Conservation (phyloP, 2,113 vertebrate genomes). For the Alexandromys fortis region DNA sequence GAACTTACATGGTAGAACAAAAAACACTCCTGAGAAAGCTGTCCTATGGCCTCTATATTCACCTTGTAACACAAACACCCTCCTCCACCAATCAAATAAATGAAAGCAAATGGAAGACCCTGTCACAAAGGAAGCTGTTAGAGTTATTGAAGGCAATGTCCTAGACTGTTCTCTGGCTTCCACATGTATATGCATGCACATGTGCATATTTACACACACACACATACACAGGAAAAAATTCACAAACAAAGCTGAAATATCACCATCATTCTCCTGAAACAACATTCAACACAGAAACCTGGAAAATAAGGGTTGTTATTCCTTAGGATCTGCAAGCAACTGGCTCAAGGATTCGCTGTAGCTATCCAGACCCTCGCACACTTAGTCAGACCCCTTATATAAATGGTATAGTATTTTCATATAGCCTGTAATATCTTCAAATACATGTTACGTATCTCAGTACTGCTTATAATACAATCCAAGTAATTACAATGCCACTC, state of each 20-base stretch:
- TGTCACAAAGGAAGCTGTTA: not conserved
- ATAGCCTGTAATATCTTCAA: not conserved
- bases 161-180: not conserved
- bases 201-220: not conserved
- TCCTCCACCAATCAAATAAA: not conserved
- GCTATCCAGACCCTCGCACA: not conserved
- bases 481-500: not conserved
- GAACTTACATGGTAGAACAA: not conserved
- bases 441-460: not conserved
- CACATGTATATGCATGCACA: not conserved
- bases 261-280: not conserved
- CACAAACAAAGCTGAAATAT: conserved; percentile 25
- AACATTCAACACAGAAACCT: not conserved
- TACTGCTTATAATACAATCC: not conserved
- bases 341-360: not conserved
- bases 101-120: not conserved
- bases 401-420: not conserved
- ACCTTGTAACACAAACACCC: not conserved
- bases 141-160: not conserved
- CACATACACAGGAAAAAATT: not conserved
- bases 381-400: not conserved
- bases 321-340: not conserved
- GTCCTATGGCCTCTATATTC: not conserved
- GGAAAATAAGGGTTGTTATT: not conserved
- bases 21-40: not conserved